These are phyloP conservation scores for Corydoras maculifer DNA, from an alignment of 2,113 vertebrate genomes.

Conservation along the genomic window DNA sequence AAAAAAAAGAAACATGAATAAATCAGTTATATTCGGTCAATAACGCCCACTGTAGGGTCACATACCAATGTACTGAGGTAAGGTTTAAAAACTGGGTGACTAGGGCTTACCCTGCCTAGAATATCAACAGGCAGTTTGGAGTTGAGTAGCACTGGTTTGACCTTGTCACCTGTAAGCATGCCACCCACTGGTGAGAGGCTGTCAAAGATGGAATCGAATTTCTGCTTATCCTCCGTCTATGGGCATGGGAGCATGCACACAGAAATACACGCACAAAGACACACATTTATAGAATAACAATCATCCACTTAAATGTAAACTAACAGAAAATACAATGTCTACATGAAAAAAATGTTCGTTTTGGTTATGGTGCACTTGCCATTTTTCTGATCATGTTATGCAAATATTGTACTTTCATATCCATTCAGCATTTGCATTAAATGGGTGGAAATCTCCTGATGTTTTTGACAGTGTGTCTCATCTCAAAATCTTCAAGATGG, in stretches of 20 bases:
- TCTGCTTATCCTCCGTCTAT: slow-evolving; percentile 89
- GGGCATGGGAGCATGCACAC: not conserved
- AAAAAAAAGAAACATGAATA: no score
- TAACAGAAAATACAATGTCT: no score
- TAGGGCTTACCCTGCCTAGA: slow-evolving; percentile 80
- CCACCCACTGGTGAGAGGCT: slow-evolving; percentile 85
- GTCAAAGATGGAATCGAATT: slow-evolving; percentile 94
- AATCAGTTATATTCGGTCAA: not conserved
- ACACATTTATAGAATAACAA: not conserved
- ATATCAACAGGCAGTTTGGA: slow-evolving; percentile 96
- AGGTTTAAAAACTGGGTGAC: not conserved
- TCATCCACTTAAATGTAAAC: no score
- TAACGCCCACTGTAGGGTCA: not conserved
- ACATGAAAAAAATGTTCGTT: no score
- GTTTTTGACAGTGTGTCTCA: no score
- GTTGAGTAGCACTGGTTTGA: slow-evolving; percentile 96
- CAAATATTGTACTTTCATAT: no score
- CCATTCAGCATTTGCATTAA: no score
- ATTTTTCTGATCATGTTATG: no score
- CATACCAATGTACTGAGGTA: no score
- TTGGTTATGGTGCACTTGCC: no score
- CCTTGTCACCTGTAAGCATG: slow-evolving; percentile 89
- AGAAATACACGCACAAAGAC: not conserved
- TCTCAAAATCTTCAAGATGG: no score
- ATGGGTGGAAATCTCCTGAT: no score